phyloP scores from a whole-genome alignment of 2,113 vertebrate genomes.

The Athene cunicularia region DNA sequence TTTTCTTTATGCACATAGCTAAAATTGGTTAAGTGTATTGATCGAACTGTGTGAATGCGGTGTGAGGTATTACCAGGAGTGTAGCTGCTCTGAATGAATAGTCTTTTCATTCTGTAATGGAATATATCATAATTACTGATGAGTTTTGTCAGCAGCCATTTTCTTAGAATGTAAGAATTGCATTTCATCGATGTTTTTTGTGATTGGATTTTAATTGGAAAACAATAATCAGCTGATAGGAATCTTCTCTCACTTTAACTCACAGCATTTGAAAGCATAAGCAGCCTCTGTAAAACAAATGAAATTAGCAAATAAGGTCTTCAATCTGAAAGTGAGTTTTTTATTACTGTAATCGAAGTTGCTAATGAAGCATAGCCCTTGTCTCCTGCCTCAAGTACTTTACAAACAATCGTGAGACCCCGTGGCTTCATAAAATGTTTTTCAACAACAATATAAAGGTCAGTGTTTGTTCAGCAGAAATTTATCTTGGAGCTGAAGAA shows the following conservation, averaged over 20 bases:
- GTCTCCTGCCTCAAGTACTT: background rate
- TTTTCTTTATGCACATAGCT: accelerated
- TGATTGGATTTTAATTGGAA: constrained; percentile 2
- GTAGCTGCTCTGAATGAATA: background rate
- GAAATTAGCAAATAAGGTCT: background rate
- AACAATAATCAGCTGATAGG: background rate
- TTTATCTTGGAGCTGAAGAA: background rate
- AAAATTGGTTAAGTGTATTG: background rate
- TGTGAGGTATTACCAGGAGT: background rate
- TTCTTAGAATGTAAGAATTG: background rate
- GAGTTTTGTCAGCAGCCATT: background rate
- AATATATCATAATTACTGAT: background rate
- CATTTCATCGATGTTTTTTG: background rate
- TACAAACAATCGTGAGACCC: accelerated
- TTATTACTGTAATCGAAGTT: background rate
- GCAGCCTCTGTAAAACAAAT: background rate
- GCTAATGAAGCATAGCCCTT: background rate
- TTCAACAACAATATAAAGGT: background rate
- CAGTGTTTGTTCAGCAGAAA: background rate
- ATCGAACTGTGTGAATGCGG: accelerated
- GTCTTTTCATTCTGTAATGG: background rate
- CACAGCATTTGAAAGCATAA: background rate
- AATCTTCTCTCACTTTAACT: background rate
- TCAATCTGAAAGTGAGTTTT: accelerated
- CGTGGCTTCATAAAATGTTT: background rate